Evolutionary conservation across 2,797 vertebrate genomes (phyloP), one percentile per base, ranked within the genome.

Genomic region (Thaleichthys pacificus): DNA sequence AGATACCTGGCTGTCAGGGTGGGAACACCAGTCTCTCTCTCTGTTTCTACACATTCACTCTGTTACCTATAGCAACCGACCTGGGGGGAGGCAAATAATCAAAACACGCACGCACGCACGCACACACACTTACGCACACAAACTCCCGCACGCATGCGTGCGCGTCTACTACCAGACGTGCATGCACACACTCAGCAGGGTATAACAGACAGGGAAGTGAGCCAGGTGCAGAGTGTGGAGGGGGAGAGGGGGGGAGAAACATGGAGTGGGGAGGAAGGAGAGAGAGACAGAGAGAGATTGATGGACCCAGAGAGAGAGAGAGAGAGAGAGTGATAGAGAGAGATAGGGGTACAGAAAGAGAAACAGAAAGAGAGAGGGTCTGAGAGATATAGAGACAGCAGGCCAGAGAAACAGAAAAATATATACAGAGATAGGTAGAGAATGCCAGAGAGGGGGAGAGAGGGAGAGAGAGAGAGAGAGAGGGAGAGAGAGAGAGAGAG

Each of bases 1-100:
- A 75, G 83, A 84, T 81, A 84, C 76, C 84, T 87, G 86, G 83
- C 77, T 80, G 73, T 85, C 83, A 76, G 80, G 81, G 80, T 78
- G 82, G 86, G 80, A 87, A 87, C 73, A 76, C 80, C 80, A 80
- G 76, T 24, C 24, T 72, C 71, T 72, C 71, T 78, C 42, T 15
- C 0, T 65, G 64, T 83, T 81, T 82, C 81, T 76, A 80, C 42
- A 49, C 67, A 72, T 57, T 42, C 57, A 42, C n/a, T 7, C 12
- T 17, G 68, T 69, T 61, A 69, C 56, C 68, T 30, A 24, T 51
- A 57, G 68, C 68, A 69, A 69, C 68, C 32, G 6, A 32, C 57
- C n/a, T 12, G n/a, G 5, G 26, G 56, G 57, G 68, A 30, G 3
- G 57, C 65, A 49, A 32, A 69, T 69, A 58, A 58, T 69, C 67